Conservation (phyloP, 2,888 invertebrate genomes). For the Lithophane leautieri region DNA sequence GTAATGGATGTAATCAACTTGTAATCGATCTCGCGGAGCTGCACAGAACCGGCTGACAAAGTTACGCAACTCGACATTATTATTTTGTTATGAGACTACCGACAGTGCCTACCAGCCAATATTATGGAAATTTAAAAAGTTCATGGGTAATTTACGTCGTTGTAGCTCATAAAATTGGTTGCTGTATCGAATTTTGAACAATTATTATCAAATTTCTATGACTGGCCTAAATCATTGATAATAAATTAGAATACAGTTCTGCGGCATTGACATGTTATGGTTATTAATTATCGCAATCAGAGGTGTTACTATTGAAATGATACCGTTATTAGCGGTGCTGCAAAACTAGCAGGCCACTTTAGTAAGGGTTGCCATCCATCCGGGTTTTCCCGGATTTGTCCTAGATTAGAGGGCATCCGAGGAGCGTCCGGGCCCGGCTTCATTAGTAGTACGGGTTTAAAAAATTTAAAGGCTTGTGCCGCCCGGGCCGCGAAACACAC, state of each 20-base stretch:
- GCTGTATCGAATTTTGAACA: conserved; percentile 31
- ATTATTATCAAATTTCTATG: conserved; percentile 7
- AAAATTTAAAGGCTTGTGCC: no score
- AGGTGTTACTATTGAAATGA: conserved; percentile 21
- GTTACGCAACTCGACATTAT: conserved; percentile 66
- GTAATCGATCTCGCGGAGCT: conserved; percentile 62
- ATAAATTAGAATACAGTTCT: neutral
- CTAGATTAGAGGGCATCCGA: no score
- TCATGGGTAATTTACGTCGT: conserved; percentile 40
- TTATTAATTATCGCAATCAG: conserved; percentile 45
- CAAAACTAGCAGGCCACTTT: conserved; percentile 33
- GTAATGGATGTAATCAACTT: conserved; percentile 59
- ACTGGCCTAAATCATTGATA: conserved; percentile 2
- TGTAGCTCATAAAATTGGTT: conserved; percentile 18
- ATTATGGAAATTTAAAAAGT: conserved; percentile 47
- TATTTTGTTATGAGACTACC: conserved; percentile 62
- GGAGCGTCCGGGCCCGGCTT: no score
- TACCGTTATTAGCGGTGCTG: conserved; percentile 37
- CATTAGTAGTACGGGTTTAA: no score
- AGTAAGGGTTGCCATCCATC: no score
- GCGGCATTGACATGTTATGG: conserved; percentile 27
- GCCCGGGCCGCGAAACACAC: no score
- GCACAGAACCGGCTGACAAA: conserved; percentile 48
- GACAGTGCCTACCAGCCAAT: conserved; percentile 37
- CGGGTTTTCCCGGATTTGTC: no score